phyloP scores from a whole-genome alignment of 2,797 vertebrate species.

The Acestrorhynchus altus region DNA sequence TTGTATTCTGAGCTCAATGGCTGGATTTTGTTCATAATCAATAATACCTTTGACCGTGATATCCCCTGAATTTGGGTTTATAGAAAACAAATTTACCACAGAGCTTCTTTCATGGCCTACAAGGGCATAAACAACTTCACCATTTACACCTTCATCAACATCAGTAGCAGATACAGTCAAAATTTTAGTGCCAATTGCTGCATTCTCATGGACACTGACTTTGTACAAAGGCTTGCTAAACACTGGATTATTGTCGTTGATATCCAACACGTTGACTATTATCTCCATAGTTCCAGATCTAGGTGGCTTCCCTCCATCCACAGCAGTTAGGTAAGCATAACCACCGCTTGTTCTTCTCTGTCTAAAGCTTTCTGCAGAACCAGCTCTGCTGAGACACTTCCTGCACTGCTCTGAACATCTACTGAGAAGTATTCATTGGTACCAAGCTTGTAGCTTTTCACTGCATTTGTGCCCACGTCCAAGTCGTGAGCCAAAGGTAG shows the following conservation, averaged over 20 bases:
- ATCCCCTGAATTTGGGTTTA: constrained; percentile 13
- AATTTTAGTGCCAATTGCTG: constrained; percentile 9
- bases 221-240: constrained; percentile 55
- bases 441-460: constrained; percentile 58
- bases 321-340: constrained; percentile 42
- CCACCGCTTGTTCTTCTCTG: constrained; percentile 46
- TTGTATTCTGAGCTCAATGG: constrained; percentile 27
- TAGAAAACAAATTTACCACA: constrained; percentile 2
- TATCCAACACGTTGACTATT: constrained; percentile 48
- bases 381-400: constrained; percentile 47
- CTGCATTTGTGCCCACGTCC: constrained; percentile 51
- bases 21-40: constrained; percentile 31
- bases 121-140: constrained; percentile 46
- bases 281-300: constrained; percentile 51
- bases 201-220: constrained; percentile 46
- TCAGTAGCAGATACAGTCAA: constrained; percentile 27
- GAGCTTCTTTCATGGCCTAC: background rate
- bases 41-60: constrained; percentile 20
- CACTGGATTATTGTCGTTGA: constrained; percentile 56
- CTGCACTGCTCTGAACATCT: constrained; percentile 40
- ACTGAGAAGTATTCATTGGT: constrained; percentile 61
- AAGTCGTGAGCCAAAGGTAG: constrained; percentile 41
- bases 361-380: constrained; percentile 58
- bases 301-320: constrained; percentile 55
- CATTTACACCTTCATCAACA: constrained; percentile 55